Conservation (phyloP, 2,797 vertebrate genomes). For the Chaetodon trifasciatus region DNA sequence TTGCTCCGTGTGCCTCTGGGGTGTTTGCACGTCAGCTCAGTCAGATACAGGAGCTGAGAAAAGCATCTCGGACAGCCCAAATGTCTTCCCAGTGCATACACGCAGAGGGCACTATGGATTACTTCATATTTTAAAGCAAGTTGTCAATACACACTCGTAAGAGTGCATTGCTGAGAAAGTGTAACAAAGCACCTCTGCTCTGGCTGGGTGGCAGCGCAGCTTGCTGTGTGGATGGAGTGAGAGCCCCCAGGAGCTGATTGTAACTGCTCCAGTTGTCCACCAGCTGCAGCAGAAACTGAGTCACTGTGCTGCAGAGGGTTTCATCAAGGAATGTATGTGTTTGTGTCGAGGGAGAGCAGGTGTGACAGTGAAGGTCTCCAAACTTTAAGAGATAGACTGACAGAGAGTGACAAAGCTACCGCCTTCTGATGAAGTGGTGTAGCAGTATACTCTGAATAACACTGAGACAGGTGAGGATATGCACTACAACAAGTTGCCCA, state of each 20-base stretch:
- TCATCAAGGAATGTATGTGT: slow-evolving; percentile 21
- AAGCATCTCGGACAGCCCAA: slow-evolving; percentile 7
- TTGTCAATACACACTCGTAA: slow-evolving; percentile 37
- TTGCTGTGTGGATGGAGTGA: neutral
- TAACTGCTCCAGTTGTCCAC: slow-evolving; percentile 8
- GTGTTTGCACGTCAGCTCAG: slow-evolving; percentile 24
- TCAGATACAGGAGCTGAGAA: slow-evolving; percentile 16
- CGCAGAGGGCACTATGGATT: slow-evolving; percentile 11
- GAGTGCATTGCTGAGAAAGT: neutral
- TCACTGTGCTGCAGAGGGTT: slow-evolving; percentile 15
- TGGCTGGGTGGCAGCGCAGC: neutral
- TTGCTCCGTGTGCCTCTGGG: slow-evolving; percentile 13
- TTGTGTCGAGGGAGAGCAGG: slow-evolving; percentile 17
- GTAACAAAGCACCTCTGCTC: neutral
- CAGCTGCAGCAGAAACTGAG: slow-evolving; percentile 20
- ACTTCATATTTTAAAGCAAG: slow-evolving; percentile 23
- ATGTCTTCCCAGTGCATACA: neutral
- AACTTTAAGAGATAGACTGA: slow-evolving; percentile 18
- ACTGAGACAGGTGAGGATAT: neutral
- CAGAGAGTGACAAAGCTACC: neutral
- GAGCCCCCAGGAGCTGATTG: slow-evolving; percentile 19
- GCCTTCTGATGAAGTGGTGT: neutral
- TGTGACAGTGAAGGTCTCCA: slow-evolving; percentile 24
- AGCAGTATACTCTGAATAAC: neutral
- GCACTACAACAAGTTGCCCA: neutral